Evolutionary conservation across 2,797 vertebrate genomes (phyloP), one percentile per base, ranked within the genome.

Genomic region (Platyrinchus mystaceus): DNA sequence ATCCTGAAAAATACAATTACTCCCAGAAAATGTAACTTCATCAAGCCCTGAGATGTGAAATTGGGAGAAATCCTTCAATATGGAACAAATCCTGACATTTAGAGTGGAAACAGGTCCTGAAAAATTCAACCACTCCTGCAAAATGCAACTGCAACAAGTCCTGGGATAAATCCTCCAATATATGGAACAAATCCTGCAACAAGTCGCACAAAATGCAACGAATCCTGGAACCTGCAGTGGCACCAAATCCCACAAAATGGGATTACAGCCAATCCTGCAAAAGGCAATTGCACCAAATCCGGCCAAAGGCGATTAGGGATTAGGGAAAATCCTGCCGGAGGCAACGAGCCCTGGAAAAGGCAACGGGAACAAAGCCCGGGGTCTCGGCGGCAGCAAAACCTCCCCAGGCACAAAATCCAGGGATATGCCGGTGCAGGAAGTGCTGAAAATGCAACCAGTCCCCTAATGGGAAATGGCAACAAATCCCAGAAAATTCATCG

Each of bases 161-260:
- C 16, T 58, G 10, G 5, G 55, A 58, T 5, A 47, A 14, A 47
- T 47, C 47, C 47, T 26, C 13, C 47, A 47, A 8, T 47, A 23
- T 7, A 24, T 5, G 23, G 23, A 27, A 9, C 2, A 28, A 43
- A 32, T 9, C 36, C 41, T 2, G 8, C 5, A 0, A 8, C 1
- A 7, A 34, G 32, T 56, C n/a, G n/a, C n/a, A 34, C 20, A 10
- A 9, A 49, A 8, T 20, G 32, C 34, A 17, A n/a, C 11, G 3
- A 49, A 80, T 9, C 23, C n/a, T 8, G 7, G 11, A 5, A 19
- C 2, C 15, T 4, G 47, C 18, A 43, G 34, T 30, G 55, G 55
- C 55, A 59, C 16, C 24, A 37, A 21, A 56, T 22, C 19, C 46
- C 8, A 1, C 7, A 2, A 4, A 63, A 52, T 15, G 15, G 10